Base-by-base conservation (phyloP, 2,113 vertebrate species). In the Rhinolophus ferrumequinum region DNA sequence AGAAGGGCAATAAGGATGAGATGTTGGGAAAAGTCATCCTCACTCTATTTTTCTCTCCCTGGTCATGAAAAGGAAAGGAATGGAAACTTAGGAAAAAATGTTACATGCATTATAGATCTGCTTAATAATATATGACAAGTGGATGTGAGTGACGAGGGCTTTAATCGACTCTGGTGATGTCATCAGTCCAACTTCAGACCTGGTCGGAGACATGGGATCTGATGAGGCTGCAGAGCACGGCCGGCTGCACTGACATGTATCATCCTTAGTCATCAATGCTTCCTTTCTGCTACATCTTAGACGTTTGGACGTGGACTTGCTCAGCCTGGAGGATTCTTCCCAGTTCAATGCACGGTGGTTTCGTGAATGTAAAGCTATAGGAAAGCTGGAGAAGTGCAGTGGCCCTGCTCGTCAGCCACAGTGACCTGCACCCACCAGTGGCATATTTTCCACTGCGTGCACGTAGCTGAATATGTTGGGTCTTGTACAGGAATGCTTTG, bases 71-170 rank as follows among this genome's bases (percentile, higher is more conserved):
- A 47, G 76, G 76, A 41, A 88, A 94, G 67, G 41, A 79, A 84
- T 93, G 58, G 86, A 95, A 95, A 97, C 81, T 85, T 60, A 58
- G 88, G 62, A 86, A 79, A 73, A 90, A 90, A 88, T 66, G 41
- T 83, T 70, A 30, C 80, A 89, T 96, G 86, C 41, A 84, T 95
- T 94, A 97, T 21, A 92, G 93, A 96, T 64, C 86, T 80, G 33
- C 84, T 96, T 77, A 97, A 97, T 97, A 98, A 96, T 95, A 96
- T 21, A 97, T 93, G 94, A 85, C 95, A 95, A 92, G 88, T 47
- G 90, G 93, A 30, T 64, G 38, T 97, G 97, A 97, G 81, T 54
- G 77, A 98, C 96, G 96, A 93, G 92, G 66, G 35, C 95, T 96
- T 90, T 58, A 60, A 60, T 92, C 95, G 87, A 54, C 95, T n/a